Base-by-base conservation (phyloP, 1,140 invertebrate species). In the Trichonephila inaurata region DNA sequence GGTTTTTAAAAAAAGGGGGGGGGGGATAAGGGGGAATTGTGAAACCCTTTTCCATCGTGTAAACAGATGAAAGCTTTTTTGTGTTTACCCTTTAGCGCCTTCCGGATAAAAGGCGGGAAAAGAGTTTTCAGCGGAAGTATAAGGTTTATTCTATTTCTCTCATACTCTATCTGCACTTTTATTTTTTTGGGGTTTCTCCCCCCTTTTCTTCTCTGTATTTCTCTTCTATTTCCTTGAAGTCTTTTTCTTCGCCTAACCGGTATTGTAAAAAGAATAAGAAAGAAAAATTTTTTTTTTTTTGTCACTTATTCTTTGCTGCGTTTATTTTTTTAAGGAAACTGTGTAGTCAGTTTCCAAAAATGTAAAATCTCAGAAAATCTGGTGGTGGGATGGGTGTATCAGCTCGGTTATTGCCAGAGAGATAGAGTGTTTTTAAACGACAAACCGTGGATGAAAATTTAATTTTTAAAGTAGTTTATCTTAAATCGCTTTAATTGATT, bases 11-110 rank as follows among this genome's bases (percentile, higher is more conserved):
- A 24, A n/a, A n/a, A n/a, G 69, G 1, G 24, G 10, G 18, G 82
- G 51, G 82, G 7, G 72, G 12, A 40, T 19, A 58, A 60, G 21
- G 24, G 44, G 6, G 58, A 14, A 28, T 33, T 40, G 72, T 33
- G 58, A 85, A 51, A 85, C 44, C 82, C 60, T 85, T 85, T 85
- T 60, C 82, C 21, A 24, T 21, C 82, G 58, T 85, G 82, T 85
- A 51, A 85, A 85, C 82, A 58, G 82, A 85, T 58, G 82, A 85
- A 85, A 85, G 44, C 82, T 85, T 85, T 85, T 85, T 85, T 58
- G 82, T 85, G 82, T 85, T 85, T 85, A 85, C n/a, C 58, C 82
- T 85, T 85, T 85, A 19, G 44, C 44, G 58, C 58, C 82, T 85
- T 58, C 44, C 44, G 44, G 82, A 21, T 85, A 77, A 77, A 40